phyloP scores from a whole-genome alignment of 2,113 vertebrate species.

The Glaucidium brasilianum region DNA sequence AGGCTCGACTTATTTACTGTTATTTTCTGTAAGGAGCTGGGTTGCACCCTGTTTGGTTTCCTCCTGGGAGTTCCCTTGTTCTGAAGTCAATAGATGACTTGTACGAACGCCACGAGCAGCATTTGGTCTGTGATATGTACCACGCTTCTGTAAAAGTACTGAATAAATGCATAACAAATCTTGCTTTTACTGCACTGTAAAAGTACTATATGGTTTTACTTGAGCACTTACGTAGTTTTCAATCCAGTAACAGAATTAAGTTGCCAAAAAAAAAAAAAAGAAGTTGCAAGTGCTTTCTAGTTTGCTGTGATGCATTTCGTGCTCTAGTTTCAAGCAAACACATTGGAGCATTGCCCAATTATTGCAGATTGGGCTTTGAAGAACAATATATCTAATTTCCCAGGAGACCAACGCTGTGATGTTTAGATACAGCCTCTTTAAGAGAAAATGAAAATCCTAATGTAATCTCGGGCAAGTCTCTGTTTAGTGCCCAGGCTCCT shows the following conservation, averaged over 20 bases:
- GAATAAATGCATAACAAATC: constrained; percentile 31
- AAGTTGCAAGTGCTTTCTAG: background rate
- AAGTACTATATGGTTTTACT: background rate
- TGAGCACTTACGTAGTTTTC: background rate
- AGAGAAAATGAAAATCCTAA: background rate
- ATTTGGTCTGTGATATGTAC: background rate
- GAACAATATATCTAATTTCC: constrained; percentile 2
- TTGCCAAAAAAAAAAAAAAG: background rate
- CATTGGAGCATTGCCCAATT: background rate
- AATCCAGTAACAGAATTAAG: background rate
- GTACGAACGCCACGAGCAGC: background rate
- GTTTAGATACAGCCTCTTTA: background rate
- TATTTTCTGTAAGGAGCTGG: background rate
- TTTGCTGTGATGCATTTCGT: background rate
- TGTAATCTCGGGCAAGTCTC: accelerated
- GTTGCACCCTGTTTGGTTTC: background rate
- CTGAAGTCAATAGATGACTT: background rate
- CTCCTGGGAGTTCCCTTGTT: constrained; percentile 2
- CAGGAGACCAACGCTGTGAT: background rate
- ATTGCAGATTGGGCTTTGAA: background rate
- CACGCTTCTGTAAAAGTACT: background rate
- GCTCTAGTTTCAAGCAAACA: background rate
- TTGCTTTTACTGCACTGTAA: background rate
- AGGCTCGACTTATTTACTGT: background rate
- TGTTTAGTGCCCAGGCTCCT: background rate